phyloP scores from a whole-genome alignment of 2,888 invertebrate species.

The Eristalis intricaria region DNA sequence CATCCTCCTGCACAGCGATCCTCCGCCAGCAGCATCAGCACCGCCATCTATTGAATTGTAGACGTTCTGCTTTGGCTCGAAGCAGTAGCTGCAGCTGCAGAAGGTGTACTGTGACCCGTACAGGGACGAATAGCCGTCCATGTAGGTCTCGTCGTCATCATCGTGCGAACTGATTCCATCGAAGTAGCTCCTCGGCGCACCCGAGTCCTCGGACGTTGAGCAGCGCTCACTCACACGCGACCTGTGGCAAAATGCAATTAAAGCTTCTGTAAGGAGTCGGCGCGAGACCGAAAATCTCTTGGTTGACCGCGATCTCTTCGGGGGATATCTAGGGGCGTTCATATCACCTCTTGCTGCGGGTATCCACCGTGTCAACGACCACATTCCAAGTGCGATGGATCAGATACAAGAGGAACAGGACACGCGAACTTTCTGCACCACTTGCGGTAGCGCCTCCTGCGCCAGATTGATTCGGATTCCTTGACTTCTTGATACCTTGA shows the following conservation, averaged over 20 bases:
- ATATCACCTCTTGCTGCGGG: conserved; percentile 82
- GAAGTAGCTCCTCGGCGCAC: conserved; percentile 73
- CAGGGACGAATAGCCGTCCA: conserved; percentile 80
- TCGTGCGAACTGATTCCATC: conserved; percentile 71
- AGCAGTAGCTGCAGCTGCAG: conserved; percentile 85
- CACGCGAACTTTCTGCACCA: conserved; percentile 83
- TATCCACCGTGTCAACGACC: conserved; percentile 84
- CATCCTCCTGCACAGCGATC: conserved; percentile 70
- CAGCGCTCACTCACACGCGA: conserved; percentile 74
- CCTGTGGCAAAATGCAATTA: conserved; percentile 69
- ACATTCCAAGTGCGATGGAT: conserved; percentile 88
- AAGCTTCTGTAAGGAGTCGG: conserved; percentile 49
- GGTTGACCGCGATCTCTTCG: conserved; percentile 34
- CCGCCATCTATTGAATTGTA: conserved; percentile 77
- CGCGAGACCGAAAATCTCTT: conserved; percentile 40
- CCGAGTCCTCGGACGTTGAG: conserved; percentile 73
- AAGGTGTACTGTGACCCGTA: conserved; percentile 84
- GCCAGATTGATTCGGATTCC: conserved; percentile 44
- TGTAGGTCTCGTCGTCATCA: conserved; percentile 66
- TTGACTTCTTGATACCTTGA: conserved; percentile 46
- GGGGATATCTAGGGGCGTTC: conserved; percentile 13
- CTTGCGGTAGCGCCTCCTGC: neutral
- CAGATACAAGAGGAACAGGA: conserved; percentile 86
- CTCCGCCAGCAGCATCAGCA: neutral
- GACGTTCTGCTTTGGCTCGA: conserved; percentile 82